A percentile compares a stretch with the other conserved stretches of the same genome.
Evolutionary conservation across 2,888 invertebrate genomes (phyloP).

Genomic region (Sycophila texana): DNA sequence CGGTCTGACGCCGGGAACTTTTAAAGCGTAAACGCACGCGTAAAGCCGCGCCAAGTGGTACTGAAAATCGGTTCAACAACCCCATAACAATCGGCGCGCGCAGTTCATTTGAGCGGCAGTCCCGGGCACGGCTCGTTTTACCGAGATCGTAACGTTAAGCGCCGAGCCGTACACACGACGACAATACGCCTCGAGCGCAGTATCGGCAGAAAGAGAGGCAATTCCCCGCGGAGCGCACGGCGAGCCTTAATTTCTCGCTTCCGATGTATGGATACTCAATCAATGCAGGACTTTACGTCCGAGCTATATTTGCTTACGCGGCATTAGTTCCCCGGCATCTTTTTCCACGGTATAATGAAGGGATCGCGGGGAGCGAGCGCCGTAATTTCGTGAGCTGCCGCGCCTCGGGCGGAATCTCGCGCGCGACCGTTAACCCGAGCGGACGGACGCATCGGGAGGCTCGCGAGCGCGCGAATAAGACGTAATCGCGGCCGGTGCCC

Average conservation of each 20-base stretch:
- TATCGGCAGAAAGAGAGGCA: background rate
- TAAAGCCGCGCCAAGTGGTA: background rate
- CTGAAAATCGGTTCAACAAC: constrained; percentile 19
- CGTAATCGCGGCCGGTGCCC: background rate
- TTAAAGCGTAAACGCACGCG: background rate
- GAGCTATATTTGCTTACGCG: background rate
- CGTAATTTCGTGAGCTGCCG: constrained; percentile 10
- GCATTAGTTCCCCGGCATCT: background rate
- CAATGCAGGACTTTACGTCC: background rate
- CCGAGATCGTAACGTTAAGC: too few species aligned
- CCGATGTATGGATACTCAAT: constrained; percentile 1
- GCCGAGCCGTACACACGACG: background rate
- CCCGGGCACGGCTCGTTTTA: background rate
- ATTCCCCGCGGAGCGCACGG: background rate
- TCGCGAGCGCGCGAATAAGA: background rate
- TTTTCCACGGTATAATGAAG: background rate
- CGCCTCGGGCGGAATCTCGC: constrained; percentile 30
- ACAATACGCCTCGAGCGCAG: background rate
- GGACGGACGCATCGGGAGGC: background rate
- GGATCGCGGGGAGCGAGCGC: background rate
- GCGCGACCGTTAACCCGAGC: constrained; percentile 21
- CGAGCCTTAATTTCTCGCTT: constrained; percentile 30
- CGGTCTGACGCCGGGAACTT: too few species aligned
- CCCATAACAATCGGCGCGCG: constrained; percentile 33
- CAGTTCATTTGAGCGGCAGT: background rate